Conservation (phyloP, 2,113 vertebrate genomes). For the Hemiscyllium ocellatum region DNA sequence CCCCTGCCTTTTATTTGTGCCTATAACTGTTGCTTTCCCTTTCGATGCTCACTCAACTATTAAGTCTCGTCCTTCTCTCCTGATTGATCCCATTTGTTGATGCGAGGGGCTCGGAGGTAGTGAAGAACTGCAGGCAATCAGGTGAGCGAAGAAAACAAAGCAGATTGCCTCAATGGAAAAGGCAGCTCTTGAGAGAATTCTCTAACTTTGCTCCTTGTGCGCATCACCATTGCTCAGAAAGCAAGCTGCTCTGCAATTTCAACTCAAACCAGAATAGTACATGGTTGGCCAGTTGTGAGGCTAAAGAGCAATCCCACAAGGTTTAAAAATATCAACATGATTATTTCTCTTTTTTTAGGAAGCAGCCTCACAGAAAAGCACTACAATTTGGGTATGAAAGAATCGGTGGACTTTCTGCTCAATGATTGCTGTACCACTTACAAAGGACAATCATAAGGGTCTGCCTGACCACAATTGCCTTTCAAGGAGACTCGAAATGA, state of each 20-base stretch:
- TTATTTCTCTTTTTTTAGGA: conserved; percentile 49
- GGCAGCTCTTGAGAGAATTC: not conserved
- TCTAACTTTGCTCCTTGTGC: not conserved
- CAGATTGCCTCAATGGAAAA: not conserved
- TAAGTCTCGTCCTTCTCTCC: not conserved
- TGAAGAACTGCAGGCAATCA: not conserved
- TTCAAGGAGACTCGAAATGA: not conserved
- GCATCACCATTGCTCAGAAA: not conserved
- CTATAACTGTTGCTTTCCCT: not conserved
- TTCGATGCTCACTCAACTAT: not conserved
- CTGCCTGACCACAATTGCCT: not conserved
- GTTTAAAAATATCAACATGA: not conserved
- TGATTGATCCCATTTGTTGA: not conserved
- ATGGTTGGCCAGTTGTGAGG: not conserved
- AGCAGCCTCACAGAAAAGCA: conserved; percentile 57
- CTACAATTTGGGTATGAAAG: conserved; percentile 59
- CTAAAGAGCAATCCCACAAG: not conserved
- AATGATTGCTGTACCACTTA: not conserved
- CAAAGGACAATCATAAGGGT: not conserved
- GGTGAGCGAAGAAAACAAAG: not conserved
- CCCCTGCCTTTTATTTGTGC: not conserved
- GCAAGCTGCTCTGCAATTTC: not conserved
- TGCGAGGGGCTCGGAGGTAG: not conserved
- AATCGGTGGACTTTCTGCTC: not conserved
- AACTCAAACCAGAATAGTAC: not conserved